These are phyloP conservation scores for Triplophysa siluroides DNA, from an alignment of 2,113 vertebrate species.

Conservation along the genomic window DNA sequence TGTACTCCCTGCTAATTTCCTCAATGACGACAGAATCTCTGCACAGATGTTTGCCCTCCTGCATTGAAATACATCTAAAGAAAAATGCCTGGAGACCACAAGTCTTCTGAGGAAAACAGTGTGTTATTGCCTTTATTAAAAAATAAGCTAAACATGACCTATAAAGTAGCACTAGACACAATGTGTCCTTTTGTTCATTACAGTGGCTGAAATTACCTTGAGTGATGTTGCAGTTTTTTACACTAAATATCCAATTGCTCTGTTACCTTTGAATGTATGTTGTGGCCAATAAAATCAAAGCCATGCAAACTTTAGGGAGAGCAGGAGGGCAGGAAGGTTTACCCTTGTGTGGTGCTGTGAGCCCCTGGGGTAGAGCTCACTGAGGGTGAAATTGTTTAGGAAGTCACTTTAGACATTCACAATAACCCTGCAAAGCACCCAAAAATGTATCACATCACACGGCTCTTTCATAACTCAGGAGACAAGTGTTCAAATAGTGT, in stretches of 20 bases:
- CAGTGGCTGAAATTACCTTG: neutral
- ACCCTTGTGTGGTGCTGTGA: neutral
- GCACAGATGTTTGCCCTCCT: conserved; percentile 51
- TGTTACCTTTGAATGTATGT: neutral
- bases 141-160: neutral
- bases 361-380: neutral
- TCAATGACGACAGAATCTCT: conserved; percentile 43
- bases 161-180: neutral
- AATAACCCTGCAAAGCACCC: neutral
- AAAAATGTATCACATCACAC: neutral
- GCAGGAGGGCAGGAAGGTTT: neutral
- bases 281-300: neutral
- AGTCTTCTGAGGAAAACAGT: neutral
- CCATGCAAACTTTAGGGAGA: neutral
- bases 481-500: too few relatives aligned
- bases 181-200: neutral
- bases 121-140: neutral
- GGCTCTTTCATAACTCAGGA: too few relatives aligned
- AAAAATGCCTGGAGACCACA: neutral
- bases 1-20: conserved; percentile 52
- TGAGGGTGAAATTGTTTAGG: neutral
- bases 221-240: neutral
- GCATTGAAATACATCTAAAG: neutral
- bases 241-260: neutral
- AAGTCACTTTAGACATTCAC: neutral